Evolutionary conservation across 2,888 invertebrate species (phyloP).

Genomic region (Germaria angustata): DNA sequence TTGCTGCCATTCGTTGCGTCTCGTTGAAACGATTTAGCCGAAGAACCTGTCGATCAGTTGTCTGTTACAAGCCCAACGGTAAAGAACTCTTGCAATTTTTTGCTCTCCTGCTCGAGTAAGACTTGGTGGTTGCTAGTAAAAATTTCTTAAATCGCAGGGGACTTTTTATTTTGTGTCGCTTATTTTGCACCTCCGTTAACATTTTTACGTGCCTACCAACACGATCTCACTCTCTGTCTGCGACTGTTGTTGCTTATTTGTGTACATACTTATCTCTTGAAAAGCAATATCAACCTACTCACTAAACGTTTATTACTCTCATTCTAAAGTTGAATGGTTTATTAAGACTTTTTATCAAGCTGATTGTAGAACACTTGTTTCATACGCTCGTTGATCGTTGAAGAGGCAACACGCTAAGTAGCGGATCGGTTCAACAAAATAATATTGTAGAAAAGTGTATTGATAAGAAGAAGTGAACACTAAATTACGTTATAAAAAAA

Average conservation of each 20-base stretch:
- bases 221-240: constrained; percentile 22
- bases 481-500: constrained; percentile 61
- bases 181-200: constrained; percentile 48
- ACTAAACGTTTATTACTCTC: constrained; percentile 25
- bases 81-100: constrained; percentile 68
- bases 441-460: constrained; percentile 24
- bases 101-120: neutral
- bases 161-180: neutral
- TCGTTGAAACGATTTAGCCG: constrained; percentile 75
- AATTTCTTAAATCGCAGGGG: constrained; percentile 26
- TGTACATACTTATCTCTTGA: constrained; percentile 19
- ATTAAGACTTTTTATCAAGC: constrained; percentile 75
- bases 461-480: constrained; percentile 11
- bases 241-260: neutral
- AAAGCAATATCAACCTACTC: constrained; percentile 56
- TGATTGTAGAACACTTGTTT: constrained; percentile 75
- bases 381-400: constrained; percentile 78
- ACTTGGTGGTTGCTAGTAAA: neutral
- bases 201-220: constrained; percentile 31
- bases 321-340: constrained; percentile 39
- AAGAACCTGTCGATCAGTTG: constrained; percentile 79
- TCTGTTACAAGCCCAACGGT: constrained; percentile 75
- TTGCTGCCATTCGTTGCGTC: constrained; percentile 64
- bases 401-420: constrained; percentile 64
- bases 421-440: constrained; percentile 48